Conservation (phyloP, 1,140 invertebrate genomes). For the Lucilia sericata region DNA sequence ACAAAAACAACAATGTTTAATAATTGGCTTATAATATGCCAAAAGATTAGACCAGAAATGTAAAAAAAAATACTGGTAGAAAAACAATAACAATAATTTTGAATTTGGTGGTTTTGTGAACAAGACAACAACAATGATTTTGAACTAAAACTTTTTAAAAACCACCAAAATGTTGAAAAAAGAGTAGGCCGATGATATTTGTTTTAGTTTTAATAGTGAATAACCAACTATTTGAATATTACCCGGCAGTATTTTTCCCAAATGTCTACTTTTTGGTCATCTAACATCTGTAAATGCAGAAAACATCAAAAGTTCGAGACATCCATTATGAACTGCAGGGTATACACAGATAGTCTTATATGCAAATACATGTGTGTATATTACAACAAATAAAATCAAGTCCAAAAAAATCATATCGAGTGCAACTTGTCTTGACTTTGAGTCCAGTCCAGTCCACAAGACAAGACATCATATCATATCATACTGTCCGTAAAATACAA, state of each 20-base stretch:
- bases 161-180: neutral
- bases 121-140: neutral
- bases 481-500: neutral
- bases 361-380: neutral
- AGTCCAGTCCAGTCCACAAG: neutral
- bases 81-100: neutral
- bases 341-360: neutral
- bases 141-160: conserved; percentile 2
- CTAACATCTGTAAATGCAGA: no score
- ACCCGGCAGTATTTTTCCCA: no score
- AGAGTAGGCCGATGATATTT: conserved; percentile 1
- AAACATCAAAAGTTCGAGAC: no score
- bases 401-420: neutral
- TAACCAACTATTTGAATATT: no score
- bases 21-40: conserved; percentile 7
- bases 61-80: neutral
- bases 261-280: no score
- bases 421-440: neutral
- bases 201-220: neutral
- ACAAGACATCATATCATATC: neutral
- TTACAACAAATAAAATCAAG: neutral
- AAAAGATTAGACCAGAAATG: neutral
- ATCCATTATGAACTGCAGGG: no score
- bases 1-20: neutral
- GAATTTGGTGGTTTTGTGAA: neutral